These are phyloP conservation scores for Tichodroma muraria DNA, from an alignment of 2,113 vertebrate species.

Conservation along the genomic window DNA sequence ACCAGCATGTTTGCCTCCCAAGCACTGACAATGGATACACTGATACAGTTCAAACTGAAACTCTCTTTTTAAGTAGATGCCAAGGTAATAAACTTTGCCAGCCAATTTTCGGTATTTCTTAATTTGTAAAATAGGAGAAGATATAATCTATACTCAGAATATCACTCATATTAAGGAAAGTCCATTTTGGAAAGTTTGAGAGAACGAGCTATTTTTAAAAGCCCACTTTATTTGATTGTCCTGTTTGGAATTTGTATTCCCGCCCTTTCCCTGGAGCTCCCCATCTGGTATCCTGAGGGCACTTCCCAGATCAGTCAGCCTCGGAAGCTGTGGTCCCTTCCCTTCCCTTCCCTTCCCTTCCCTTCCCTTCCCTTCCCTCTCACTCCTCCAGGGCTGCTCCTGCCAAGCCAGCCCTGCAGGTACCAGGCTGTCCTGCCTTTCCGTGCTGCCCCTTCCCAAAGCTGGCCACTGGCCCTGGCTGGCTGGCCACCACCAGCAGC, in stretches of 20 bases:
- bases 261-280: neutral
- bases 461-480: neutral
- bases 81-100: constrained; percentile 14
- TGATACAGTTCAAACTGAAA: neutral
- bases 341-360: too few species aligned
- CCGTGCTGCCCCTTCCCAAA: neutral
- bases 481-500: neutral
- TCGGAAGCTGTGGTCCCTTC: neutral
- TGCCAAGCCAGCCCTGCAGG: neutral
- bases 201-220: constrained; percentile 10
- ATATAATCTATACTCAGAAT: neutral
- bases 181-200: neutral
- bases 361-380: too few species aligned
- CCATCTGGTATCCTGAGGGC: neutral
- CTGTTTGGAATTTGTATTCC: neutral
- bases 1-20: neutral
- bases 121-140: constrained; percentile 24
- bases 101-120: neutral
- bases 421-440: neutral
- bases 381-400: neutral
- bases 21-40: neutral
- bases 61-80: constrained; percentile 22
- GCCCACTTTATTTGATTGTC: neutral
- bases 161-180: neutral
- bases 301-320: neutral